Conservation (phyloP, 2,888 invertebrate genomes). For the Nyleta sp. region DNA sequence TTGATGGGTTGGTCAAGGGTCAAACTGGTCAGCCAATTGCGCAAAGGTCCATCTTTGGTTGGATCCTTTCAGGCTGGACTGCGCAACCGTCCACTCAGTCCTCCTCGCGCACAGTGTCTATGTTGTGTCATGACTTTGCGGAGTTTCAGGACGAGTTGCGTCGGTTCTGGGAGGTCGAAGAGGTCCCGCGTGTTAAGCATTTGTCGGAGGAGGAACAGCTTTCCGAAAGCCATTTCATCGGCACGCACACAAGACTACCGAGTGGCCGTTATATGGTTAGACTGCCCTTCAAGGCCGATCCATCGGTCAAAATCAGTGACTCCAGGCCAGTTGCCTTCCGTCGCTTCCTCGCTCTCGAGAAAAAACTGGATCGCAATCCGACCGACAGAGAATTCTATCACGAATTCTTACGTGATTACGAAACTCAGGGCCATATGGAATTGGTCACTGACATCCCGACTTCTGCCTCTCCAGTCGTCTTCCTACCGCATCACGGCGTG, state of each 20-base stretch:
- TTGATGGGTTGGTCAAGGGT: constrained; percentile 6
- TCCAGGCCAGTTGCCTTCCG: not conserved
- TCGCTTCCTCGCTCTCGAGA: constrained; percentile 6
- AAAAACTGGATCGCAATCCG: constrained; percentile 5
- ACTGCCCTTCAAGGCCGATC: not conserved
- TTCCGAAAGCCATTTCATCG: not conserved
- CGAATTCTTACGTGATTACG: constrained; percentile 44
- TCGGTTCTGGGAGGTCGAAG: constrained; percentile 10
- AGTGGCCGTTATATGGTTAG: constrained; percentile 19
- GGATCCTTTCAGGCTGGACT: constrained; percentile 8
- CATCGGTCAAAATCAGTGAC: not conserved
- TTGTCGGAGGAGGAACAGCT: not conserved
- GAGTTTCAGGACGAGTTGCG: not conserved
- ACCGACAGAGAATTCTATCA: constrained; percentile 19
- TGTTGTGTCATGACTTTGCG: not conserved
- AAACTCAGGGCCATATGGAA: constrained; percentile 29
- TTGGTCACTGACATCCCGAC: not conserved
- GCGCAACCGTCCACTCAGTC: not conserved
- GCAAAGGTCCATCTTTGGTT: constrained; percentile 13
- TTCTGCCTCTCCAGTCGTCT: not conserved
- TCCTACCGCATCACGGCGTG: constrained; percentile 29
- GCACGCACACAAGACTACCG: not conserved
- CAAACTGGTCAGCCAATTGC: not conserved
- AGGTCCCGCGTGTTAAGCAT: not conserved
- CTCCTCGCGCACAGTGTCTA: not conserved